These are phyloP conservation scores for Cossypha dichroa DNA, from an alignment of 2,797 vertebrate species.

Conservation along the genomic window DNA sequence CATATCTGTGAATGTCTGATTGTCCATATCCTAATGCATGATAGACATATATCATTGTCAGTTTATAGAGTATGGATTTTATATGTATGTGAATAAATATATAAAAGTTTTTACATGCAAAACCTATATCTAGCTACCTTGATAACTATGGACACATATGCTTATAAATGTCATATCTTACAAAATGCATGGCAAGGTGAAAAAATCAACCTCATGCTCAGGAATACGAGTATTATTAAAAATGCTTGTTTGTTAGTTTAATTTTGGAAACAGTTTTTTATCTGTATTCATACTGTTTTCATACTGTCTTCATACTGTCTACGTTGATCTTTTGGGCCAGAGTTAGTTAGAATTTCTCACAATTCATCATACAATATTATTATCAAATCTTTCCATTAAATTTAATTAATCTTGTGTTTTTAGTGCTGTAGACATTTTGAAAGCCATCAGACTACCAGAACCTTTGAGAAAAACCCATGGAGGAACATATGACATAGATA, in stretches of 20 bases:
- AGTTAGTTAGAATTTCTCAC: neutral
- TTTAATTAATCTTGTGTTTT: neutral
- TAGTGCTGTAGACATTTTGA: neutral
- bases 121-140: neutral
- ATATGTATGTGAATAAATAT: neutral
- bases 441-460: neutral
- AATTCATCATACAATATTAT: neutral
- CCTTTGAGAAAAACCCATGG: neutral
- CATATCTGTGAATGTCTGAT: neutral
- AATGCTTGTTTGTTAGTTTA: neutral
- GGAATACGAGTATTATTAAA: neutral
- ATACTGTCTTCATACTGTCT: neutral
- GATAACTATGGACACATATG: neutral
- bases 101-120: neutral
- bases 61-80: neutral
- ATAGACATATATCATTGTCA: neutral
- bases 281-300: neutral
- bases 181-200: neutral
- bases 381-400: neutral
- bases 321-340: neutral
- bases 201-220: neutral
- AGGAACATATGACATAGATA: neutral
- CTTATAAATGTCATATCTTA: neutral
- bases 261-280: slow-evolving; percentile 6
- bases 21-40: neutral